Base-by-base conservation (phyloP, 1,140 invertebrate genomes). In the Drosophila triauraria region DNA sequence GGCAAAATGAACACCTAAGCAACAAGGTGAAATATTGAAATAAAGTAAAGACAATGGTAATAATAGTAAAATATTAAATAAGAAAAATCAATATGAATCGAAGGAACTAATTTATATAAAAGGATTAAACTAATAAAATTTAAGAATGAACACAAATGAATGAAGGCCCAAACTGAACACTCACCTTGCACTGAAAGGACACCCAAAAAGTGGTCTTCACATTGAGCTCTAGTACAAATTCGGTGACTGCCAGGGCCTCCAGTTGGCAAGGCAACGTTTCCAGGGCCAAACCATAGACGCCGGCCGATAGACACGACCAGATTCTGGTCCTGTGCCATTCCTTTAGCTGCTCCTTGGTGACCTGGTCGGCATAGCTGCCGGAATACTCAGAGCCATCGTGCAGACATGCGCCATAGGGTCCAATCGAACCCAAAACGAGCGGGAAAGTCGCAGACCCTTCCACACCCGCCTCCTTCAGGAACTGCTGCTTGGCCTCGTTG, bases 351-450 rank as follows among this genome's bases (percentile, higher is more conserved):
- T 96, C 93, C 17, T 93, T 93, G 25, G 95, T 93, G 8, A 97
- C 94, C 1, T 92, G 94, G 48, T 96, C 95, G 0, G 96, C 95
- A 91, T 99, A 99, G 62, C 94, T 94, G 23, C 98, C 98, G 44
- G 94, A 95, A 88, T 98, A 99, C 93, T 99, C 98, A 0, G 98
- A 98, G 20, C 96, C 96, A 93, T 99, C 97, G 82, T 96, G 95
- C 5, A 98, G 93, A 75, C 95, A 96, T 5, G 98, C 97, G 0
- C 97, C 98, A 88, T 98, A 99, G 0, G 98, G 97, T 1, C 98
- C 98, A 43, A 98, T 95, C 0, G 97, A 98, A 9, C 97, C 98
- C 46, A 96, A 95, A 46, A 97, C 94, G 27, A 95, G 72, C 2
- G 96, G 95, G 10, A 92, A 27, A 4, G 23, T 47, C 0, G 32